A percentile compares a stretch with the other conserved stretches of the same genome.
These are phyloP conservation scores for Paralvinella palmiformis DNA, from an alignment of 1,140 invertebrate species.

Conservation along the genomic window DNA sequence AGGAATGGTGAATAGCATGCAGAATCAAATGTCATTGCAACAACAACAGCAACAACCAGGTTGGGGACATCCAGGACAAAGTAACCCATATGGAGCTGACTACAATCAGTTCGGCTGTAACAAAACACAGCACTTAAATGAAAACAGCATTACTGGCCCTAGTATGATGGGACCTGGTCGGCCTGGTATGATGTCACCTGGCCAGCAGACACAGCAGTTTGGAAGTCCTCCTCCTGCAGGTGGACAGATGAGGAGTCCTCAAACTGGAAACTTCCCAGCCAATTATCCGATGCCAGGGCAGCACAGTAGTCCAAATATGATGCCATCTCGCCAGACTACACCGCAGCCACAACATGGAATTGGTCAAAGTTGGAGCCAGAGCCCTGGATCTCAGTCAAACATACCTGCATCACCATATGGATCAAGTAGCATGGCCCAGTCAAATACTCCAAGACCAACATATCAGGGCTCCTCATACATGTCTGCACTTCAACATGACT, in stretches of 20 bases:
- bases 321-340: conserved; percentile 9
- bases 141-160: neutral
- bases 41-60: conserved; percentile 25
- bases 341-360: neutral
- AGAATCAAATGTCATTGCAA: conserved; percentile 24
- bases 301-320: conserved; percentile 16
- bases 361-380: no score
- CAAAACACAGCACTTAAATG: no score
- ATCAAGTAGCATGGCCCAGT: conserved; percentile 8
- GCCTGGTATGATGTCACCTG: conserved; percentile 19
- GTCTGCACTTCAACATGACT: conserved; percentile 11
- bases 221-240: conserved; percentile 22
- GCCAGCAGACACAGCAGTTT: conserved; percentile 11
- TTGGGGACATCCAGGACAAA: conserved; percentile 17
- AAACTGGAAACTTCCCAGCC: conserved; percentile 12
- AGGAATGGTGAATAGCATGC: conserved; percentile 13
- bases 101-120: no score
- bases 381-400: neutral
- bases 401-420: conserved; percentile 2
- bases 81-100: conserved; percentile 26
- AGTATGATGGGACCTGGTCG: neutral
- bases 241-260: conserved; percentile 1
- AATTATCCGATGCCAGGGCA: no score
- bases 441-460: conserved; percentile 2
- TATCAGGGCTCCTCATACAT: neutral